These are phyloP conservation scores for Macroramphosus scolopax DNA, from an alignment of 2,797 vertebrate species.

Conservation along the genomic window DNA sequence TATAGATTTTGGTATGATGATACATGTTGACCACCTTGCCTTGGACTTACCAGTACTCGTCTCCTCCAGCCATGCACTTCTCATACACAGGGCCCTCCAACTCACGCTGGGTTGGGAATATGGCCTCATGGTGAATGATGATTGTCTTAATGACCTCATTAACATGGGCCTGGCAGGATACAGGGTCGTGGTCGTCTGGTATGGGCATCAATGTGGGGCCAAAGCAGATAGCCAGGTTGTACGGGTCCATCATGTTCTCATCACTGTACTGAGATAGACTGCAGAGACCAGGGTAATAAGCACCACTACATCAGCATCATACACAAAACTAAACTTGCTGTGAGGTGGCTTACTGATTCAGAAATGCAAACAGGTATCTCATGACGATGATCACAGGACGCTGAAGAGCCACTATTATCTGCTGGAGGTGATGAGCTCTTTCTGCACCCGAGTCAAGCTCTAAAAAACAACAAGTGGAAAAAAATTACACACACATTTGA, in stretches of 20 bases:
- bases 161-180: slow-evolving; percentile 96
- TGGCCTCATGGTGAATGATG: slow-evolving; percentile 92
- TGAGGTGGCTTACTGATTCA: slow-evolving; percentile 90
- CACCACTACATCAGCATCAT: background rate
- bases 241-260: slow-evolving; percentile 99
- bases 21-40: slow-evolving; percentile 4
- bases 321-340: too few relatives aligned
- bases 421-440: slow-evolving; percentile 93
- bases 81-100: slow-evolving; percentile 95
- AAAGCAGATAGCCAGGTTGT: slow-evolving; percentile 98
- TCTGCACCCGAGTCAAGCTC: slow-evolving; percentile 89
- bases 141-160: slow-evolving; percentile 98
- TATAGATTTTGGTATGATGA: too few relatives aligned
- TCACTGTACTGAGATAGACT: slow-evolving; percentile 98
- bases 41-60: slow-evolving; percentile 92
- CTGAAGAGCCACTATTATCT: slow-evolving; percentile 88
- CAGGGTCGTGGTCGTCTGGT: slow-evolving; percentile 94
- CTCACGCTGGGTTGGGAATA: slow-evolving; percentile 90
- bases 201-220: slow-evolving; percentile 98
- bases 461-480: slow-evolving; percentile 61
- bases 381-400: slow-evolving; percentile 93
- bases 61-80: slow-evolving; percentile 97
- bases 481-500: background rate
- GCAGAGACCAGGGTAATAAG: slow-evolving; percentile 28
- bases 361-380: slow-evolving; percentile 98